Conservation (phyloP, 2,113 vertebrate genomes). For the Anolis carolinensis region DNA sequence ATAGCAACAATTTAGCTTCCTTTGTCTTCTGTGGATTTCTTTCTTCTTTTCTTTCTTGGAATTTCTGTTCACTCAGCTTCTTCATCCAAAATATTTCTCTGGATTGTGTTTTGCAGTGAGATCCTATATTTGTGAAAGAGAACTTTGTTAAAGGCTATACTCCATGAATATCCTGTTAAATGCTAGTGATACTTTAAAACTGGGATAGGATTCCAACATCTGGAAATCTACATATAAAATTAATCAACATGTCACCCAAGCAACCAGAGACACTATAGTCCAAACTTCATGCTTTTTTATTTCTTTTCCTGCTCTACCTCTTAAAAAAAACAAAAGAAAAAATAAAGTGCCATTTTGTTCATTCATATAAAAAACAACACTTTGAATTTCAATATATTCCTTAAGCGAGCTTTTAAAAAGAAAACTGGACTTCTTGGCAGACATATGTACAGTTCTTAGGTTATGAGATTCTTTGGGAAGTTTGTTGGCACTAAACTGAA, state of each 20-base stretch:
- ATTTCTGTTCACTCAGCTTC: slow-evolving; percentile 38
- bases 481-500: slow-evolving; percentile 9
- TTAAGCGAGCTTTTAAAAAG: background rate
- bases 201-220: slow-evolving; percentile 73
- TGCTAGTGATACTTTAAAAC: slow-evolving; percentile 70
- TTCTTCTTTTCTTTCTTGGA: slow-evolving; percentile 1
- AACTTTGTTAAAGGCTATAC: slow-evolving; percentile 70
- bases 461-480: background rate
- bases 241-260: slow-evolving; percentile 62
- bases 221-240: slow-evolving; percentile 69
- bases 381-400: slow-evolving; percentile 38
- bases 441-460: slow-evolving; percentile 41
- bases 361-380: slow-evolving; percentile 40
- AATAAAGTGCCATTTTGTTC: slow-evolving; percentile 36
- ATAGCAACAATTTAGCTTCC: background rate
- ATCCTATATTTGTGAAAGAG: slow-evolving; percentile 74
- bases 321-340: background rate
- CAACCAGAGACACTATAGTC: slow-evolving; percentile 44
- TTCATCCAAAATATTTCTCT: slow-evolving; percentile 33
- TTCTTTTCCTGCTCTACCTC: background rate
- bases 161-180: slow-evolving; percentile 67
- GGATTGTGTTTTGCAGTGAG: slow-evolving; percentile 61
- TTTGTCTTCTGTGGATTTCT: background rate
- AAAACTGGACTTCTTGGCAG: slow-evolving; percentile 43
- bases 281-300: slow-evolving; percentile 37